Base-by-base conservation (phyloP, 2,113 vertebrate species). In the Proterorhinus semilunaris region DNA sequence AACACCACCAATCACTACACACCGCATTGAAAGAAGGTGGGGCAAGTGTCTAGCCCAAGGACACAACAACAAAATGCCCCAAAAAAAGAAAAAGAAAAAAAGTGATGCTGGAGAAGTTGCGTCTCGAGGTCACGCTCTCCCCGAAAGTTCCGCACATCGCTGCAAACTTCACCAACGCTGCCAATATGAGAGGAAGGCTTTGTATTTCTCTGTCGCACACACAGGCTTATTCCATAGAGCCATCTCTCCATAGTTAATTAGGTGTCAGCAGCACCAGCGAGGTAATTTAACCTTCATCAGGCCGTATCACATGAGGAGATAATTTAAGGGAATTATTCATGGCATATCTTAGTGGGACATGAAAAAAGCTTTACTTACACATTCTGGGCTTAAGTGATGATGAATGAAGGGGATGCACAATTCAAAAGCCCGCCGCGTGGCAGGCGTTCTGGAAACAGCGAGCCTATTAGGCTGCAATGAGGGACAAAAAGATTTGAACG, bases 271-370 rank as follows among this genome's bases (percentile, higher is more conserved):
- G 83, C 73, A 71, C 73, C 79, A 74, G 71, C 57, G 64, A 79
- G 82, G 86, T 87, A 73, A 84, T 85, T 89, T 86, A 86, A 91
- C 82, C 80, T 88, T 86, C 77, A 86, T 84, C 77, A 81, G 64
- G 57, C 75, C 69, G 51, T 67, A 88, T 80, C 86, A 83, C 81
- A 86, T 83, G 76, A 86, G 64, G 61, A 64, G 76, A 83, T 86
- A 85, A 88, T 90, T 80, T 65, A 66, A 87, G 82, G 72, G 81
- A 89, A 89, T 86, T 80, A 88, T 90, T 88, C 80, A 87, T 88
- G 81, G 80, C 79, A 80, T 87, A 82, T 86, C 86, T 87, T 72
- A 85, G 72, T 47, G 46, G 55, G 57, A 82, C 79, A 83, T 77
- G 72, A 86, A 86, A 84, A 83, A 86, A 83, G 46, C 58, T 84